A percentile compares a stretch with the other conserved stretches of the same genome.
These are phyloP conservation scores for Neocrepidodera transversa DNA, from an alignment of 2,888 invertebrate species.

Conservation along the genomic window DNA sequence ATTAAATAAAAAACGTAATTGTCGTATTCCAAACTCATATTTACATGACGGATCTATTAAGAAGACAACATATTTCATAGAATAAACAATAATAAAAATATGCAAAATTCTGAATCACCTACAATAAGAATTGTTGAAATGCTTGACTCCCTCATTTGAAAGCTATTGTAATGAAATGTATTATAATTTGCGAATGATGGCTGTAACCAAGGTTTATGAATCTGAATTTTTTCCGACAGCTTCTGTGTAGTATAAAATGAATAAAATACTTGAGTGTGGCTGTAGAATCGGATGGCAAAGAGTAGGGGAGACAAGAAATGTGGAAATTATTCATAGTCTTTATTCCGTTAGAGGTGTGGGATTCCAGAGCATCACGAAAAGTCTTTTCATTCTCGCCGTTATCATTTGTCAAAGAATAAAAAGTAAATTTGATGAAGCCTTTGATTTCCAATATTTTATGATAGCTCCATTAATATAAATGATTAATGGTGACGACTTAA, in stretches of 20 bases:
- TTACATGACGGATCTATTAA: too few relatives aligned
- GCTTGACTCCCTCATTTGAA: not conserved
- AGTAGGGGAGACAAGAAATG: constrained; percentile 57
- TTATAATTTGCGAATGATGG: constrained; percentile 5
- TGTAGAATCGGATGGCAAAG: constrained; percentile 52
- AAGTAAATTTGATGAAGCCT: constrained; percentile 38
- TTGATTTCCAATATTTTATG: constrained; percentile 39
- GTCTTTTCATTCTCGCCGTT: constrained; percentile 55
- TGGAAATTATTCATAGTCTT: constrained; percentile 60
- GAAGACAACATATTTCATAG: too few relatives aligned
- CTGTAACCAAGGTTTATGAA: constrained; percentile 37
- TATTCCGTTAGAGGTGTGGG: constrained; percentile 54
- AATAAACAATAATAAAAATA: too few relatives aligned
- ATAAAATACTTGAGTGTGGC: constrained; percentile 54
- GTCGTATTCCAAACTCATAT: too few relatives aligned
- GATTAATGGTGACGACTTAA: constrained; percentile 27
- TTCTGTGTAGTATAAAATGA: constrained; percentile 54
- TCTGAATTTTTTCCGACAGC: constrained; percentile 37
- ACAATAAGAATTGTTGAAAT: not conserved
- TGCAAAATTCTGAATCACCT: too few relatives aligned
- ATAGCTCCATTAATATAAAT: constrained; percentile 34
- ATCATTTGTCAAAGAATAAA: constrained; percentile 57
- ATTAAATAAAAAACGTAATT: too few relatives aligned
- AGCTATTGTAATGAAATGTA: constrained; percentile 2
- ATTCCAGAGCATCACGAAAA: constrained; percentile 54